Evolutionary conservation across 92 coral and sea anemone species (phyloP).

Genomic region (Meandrina meandrites): DNA sequence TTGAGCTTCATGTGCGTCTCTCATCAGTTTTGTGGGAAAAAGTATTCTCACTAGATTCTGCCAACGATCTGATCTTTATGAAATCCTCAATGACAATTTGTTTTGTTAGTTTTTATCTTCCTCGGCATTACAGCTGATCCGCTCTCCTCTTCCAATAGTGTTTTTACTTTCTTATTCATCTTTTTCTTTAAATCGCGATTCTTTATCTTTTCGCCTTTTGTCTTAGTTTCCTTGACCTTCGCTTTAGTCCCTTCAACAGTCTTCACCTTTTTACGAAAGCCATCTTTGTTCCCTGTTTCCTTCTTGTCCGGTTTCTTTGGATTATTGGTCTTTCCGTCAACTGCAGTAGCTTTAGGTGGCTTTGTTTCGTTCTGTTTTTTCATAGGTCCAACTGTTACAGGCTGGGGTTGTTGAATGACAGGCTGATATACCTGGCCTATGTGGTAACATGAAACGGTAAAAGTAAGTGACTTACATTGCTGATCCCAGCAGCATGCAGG

Average conservation of each 20-base stretch:
- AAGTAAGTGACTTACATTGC: not conserved
- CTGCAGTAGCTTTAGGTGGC: not conserved
- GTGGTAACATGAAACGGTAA: not conserved
- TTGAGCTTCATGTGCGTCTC: not conserved
- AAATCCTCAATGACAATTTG: not conserved
- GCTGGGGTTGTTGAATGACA: not conserved
- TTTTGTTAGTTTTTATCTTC: not conserved
- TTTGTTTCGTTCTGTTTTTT: constrained; percentile 3
- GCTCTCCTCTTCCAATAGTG: not conserved
- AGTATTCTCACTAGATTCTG: not conserved
- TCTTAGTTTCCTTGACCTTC: not conserved
- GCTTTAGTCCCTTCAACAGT: not conserved
- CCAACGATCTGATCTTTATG: not conserved
- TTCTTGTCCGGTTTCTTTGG: not conserved
- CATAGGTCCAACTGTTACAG: constrained; percentile 8
- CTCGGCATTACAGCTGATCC: not conserved
- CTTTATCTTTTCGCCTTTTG: not conserved
- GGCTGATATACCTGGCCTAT: not conserved
- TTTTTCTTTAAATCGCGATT: not conserved
- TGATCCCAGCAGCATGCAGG: too few species aligned
- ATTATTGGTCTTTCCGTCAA: not conserved
- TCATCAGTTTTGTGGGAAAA: not conserved
- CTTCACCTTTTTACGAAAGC: not conserved
- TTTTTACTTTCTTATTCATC: not conserved
- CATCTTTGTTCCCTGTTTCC: not conserved